Evolutionary conservation across 2,113 vertebrate genomes (phyloP).

Genomic region (Pseudolaguvia tuberculata): DNA sequence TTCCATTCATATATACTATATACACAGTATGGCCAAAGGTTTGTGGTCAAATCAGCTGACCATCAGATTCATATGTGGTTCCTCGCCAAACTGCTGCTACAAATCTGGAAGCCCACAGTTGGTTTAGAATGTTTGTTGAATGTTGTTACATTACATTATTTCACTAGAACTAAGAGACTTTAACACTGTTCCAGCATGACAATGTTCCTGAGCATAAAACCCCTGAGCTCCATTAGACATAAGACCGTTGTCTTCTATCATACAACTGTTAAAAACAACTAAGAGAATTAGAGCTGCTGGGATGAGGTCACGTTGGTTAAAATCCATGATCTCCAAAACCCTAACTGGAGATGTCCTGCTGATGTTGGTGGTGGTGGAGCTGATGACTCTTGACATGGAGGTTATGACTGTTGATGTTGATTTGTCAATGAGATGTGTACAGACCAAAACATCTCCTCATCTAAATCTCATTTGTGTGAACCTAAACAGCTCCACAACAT

Average conservation of each 20-base stretch:
- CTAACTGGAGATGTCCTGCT: not conserved
- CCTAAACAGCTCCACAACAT: not conserved
- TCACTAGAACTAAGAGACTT: no score
- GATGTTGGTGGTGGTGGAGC: not conserved
- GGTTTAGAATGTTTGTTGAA: no score
- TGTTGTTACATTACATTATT: no score
- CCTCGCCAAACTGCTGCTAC: no score
- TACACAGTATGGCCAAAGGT: no score
- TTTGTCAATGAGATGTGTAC: not conserved
- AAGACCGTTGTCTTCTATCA: not conserved
- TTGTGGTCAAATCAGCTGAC: no score
- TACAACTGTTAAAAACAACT: not conserved
- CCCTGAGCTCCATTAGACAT: not conserved
- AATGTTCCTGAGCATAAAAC: no score
- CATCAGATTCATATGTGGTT: no score
- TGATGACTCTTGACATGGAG: not conserved
- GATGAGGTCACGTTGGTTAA: not conserved
- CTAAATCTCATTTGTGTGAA: not conserved
- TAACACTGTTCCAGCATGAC: no score
- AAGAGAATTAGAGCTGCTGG: not conserved
- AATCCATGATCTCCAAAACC: not conserved
- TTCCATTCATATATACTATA: not conserved
- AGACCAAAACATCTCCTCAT: not conserved
- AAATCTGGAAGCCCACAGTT: no score
- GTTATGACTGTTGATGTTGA: not conserved